Conservation (phyloP, 30 jellyfish, hydroid and myxozoan species). For the Turritopsis dohrnii region DNA sequence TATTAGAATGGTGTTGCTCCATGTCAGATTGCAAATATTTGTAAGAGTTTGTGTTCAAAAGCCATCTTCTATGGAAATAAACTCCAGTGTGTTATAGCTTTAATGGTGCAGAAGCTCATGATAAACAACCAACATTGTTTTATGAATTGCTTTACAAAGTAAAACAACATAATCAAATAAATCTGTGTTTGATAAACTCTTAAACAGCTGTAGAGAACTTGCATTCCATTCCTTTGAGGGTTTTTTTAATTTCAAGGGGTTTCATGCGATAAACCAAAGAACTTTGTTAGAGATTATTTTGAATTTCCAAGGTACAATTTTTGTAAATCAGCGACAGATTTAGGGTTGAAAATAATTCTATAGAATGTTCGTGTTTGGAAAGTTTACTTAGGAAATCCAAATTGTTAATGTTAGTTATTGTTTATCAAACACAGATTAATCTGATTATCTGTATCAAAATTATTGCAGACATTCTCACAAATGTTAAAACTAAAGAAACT, state of each 20-base stretch:
- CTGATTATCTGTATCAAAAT: neutral
- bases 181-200: no score
- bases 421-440: neutral
- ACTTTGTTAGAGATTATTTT: neutral
- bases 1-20: no score
- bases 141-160: neutral
- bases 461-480: neutral
- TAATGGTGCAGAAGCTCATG: neutral
- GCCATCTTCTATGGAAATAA: neutral
- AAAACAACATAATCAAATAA: neutral
- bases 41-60: neutral
- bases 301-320: neutral
- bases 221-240: neutral
- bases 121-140: neutral
- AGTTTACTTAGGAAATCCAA: neutral
- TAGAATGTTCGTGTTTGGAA: neutral
- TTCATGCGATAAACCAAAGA: neutral
- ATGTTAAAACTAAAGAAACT: neutral
- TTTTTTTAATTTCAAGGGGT: neutral
- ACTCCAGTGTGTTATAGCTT: neutral
- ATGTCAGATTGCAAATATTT: no score
- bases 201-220: no score
- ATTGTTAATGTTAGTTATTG: neutral
- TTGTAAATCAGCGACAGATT: neutral
- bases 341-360: neutral